Evolutionary conservation across 2,888 invertebrate genomes (phyloP).

Genomic region (Orchestes rusci): DNA sequence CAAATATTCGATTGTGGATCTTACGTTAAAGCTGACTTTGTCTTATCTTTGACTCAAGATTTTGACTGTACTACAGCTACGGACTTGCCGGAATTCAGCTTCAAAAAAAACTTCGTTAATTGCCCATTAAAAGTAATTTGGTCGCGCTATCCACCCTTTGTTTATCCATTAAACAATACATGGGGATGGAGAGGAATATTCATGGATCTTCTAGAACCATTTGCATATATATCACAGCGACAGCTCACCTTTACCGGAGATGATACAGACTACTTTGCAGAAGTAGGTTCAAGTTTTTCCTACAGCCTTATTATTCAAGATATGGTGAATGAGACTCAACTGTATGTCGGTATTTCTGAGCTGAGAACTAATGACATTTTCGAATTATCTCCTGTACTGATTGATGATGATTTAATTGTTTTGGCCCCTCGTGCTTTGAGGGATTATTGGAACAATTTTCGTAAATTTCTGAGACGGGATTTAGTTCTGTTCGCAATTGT

Average conservation of each 20-base stretch:
- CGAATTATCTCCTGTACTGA: neutral
- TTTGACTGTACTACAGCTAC: too few species aligned
- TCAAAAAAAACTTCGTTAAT: neutral
- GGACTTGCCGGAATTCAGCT: neutral
- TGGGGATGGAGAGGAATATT: slow-evolving; percentile 1
- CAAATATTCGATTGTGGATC: neutral
- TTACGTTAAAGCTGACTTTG: too few species aligned
- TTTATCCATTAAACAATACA: slow-evolving; percentile 1
- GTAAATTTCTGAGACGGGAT: too few species aligned
- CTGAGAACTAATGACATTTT: neutral
- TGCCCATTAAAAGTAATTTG: slow-evolving; percentile 3
- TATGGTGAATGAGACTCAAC: slow-evolving; percentile 1
- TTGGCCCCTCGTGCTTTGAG: neutral
- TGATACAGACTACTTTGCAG: slow-evolving; percentile 1
- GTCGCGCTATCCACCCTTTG: neutral
- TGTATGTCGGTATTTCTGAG: neutral
- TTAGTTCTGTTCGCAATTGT: too few species aligned
- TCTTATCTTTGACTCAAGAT: too few species aligned
- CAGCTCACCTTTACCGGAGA: neutral
- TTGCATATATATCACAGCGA: neutral
- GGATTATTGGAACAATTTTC: neutral
- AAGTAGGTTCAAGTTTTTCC: neutral
- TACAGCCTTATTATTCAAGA: neutral
- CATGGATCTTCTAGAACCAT: slow-evolving; percentile 2
- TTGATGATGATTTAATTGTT: neutral